Percentiles rank a stretch among this genome's conserved stretches.
phyloP scores from a whole-genome alignment of 2,888 invertebrate genomes.

The Keiferia lycopersicella region DNA sequence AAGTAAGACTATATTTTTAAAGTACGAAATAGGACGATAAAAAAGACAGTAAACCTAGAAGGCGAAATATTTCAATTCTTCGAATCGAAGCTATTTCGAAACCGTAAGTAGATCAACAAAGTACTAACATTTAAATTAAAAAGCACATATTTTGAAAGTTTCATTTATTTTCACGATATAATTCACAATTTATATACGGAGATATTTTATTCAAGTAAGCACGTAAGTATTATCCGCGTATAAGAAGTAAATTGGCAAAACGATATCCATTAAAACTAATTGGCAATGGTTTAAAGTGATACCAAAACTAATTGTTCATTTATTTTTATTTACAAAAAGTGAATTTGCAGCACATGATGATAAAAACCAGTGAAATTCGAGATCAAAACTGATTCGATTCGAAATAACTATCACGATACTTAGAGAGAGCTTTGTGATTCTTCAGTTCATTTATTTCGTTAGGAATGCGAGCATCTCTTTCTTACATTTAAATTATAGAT shows the following conservation, averaged over 20 bases:
- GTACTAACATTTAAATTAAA: too few relatives aligned
- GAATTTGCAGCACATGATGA: neutral
- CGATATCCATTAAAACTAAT: neutral
- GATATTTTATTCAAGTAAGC: too few relatives aligned
- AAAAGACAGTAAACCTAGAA: too few relatives aligned
- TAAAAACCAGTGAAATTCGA: neutral
- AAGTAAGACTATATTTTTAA: too few relatives aligned
- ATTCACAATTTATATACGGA: too few relatives aligned
- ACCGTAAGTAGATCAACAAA: too few relatives aligned
- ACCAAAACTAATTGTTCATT: constrained; percentile 10
- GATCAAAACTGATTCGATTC: constrained; percentile 11
- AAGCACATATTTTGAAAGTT: neutral
- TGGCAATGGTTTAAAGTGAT: constrained; percentile 9
- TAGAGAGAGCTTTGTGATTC: neutral
- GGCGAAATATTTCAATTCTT: too few relatives aligned
- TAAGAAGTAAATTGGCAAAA: neutral
- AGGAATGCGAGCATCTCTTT: neutral
- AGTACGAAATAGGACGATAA: too few relatives aligned
- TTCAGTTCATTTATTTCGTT: neutral
- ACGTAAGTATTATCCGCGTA: neutral
- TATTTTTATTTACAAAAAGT: neutral
- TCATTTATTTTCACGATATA: too few relatives aligned
- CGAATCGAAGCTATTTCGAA: too few relatives aligned
- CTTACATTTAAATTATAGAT: neutral
- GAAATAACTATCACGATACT: neutral